phyloP scores from a whole-genome alignment of 2,797 vertebrate species.

The Paedocypris micromegethes region DNA sequence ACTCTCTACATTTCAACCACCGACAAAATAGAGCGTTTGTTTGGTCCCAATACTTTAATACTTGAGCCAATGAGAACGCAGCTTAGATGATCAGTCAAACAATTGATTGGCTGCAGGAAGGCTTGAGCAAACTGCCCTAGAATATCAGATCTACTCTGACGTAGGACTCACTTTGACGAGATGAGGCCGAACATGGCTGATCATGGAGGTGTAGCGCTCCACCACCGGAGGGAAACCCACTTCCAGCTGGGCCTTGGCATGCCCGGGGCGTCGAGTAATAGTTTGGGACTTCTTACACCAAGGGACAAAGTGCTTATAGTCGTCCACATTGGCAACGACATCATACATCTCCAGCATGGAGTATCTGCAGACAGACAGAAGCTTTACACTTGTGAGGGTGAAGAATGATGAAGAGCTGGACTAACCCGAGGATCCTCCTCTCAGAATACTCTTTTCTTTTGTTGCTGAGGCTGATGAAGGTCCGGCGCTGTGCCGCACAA shows the following conservation, averaged over 20 bases:
- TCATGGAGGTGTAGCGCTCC: constrained; percentile 89
- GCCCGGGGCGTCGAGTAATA: constrained; percentile 78
- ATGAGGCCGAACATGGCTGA: constrained; percentile 87
- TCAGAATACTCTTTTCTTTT: constrained; percentile 93
- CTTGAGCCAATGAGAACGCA: no score
- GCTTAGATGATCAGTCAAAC: no score
- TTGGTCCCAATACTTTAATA: no score
- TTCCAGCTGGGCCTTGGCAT: constrained; percentile 86
- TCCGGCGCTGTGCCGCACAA: constrained; percentile 63
- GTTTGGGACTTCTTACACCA: constrained; percentile 93
- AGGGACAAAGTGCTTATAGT: constrained; percentile 90
- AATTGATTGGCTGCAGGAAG: no score
- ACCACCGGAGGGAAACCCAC: constrained; percentile 88
- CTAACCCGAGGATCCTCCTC: constrained; percentile 87
- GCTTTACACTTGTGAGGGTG: no score
- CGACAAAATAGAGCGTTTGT: no score
- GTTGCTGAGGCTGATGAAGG: constrained; percentile 86
- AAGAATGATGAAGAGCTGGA: neutral
- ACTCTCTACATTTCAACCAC: no score
- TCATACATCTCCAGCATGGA: constrained; percentile 97
- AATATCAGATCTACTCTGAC: no score
- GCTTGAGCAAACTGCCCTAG: no score
- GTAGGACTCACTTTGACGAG: constrained; percentile 82
- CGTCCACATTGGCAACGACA: constrained; percentile 89
- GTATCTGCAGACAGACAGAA: constrained; percentile 65